Evolutionary conservation across 1,140 invertebrate species (phyloP), one percentile per base, ranked within the genome.

Genomic region (Periplaneta americana): DNA sequence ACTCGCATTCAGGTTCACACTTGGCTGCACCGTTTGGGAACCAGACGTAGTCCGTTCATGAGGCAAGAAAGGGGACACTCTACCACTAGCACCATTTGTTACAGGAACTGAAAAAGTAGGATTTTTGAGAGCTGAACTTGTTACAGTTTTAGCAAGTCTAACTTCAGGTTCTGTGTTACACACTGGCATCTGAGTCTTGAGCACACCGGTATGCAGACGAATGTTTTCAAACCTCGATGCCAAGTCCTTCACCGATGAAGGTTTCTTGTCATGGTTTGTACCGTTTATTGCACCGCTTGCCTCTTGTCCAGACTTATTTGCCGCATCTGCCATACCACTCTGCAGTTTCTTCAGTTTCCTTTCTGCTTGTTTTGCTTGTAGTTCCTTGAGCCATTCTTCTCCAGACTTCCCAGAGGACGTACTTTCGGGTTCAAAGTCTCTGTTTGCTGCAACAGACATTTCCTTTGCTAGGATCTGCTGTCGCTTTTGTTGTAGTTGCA

Each of bases 351-450:
- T 81, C 28, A 81, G 87, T 87, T 84, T 90, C 74, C 93, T 88
- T 39, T 93, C 93, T 11, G 92, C 92, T 88, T 95, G 93, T 88
- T 95, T 95, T 3, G 92, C 92, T 88, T 96, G 95, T 18, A 96
- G 85, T 86, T 96, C 95, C 85, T 92, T 92, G 22, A 96, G 86
- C 94, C 94, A 96, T 32, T 90, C 92, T 84, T 94, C 92, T 48
- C 91, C 90, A 28, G 85, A 82, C 89, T 86, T 79, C 85, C 88
- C 83, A 85, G 85, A 34, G 18, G 84, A 57, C 37, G 82, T 80
- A 11, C 31, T 31, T 79, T 74, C 34, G 78, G 81, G 35, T 74
- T 77, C 39, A 11, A 33, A 48, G 11, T 77, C 81, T 1, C n/a
- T 28, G 28, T 28, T 57, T 34, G 4, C 31, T 37, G 22, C 13